phyloP scores from a whole-genome alignment of 2,113 vertebrate species.

The Poeciliopsis prolifica region DNA sequence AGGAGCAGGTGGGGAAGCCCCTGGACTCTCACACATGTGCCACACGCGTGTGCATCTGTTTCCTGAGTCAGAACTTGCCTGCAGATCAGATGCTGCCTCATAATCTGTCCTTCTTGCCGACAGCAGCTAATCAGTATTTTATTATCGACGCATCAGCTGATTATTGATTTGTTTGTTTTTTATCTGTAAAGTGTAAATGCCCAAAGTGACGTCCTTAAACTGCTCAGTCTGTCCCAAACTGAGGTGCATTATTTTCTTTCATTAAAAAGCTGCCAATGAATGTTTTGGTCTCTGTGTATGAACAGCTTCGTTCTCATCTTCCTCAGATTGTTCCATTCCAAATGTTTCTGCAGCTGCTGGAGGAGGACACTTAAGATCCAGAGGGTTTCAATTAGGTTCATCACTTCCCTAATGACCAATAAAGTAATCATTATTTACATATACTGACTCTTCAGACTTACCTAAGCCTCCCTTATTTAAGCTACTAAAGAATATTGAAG shows the following conservation, averaged over 20 bases:
- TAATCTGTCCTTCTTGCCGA: background rate
- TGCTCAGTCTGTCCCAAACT: slow-evolving; percentile 3
- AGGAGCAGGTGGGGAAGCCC: background rate
- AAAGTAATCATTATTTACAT: no score
- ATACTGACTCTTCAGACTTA: no score
- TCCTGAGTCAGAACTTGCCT: background rate
- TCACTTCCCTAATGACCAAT: no score
- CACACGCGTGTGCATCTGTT: no score
- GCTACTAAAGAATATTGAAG: background rate
- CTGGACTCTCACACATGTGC: background rate
- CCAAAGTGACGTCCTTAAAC: background rate
- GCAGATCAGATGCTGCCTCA: background rate
- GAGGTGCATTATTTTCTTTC: background rate
- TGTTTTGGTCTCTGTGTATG: background rate
- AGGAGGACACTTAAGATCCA: background rate
- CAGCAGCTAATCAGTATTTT: slow-evolving; percentile 1
- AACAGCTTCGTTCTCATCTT: background rate
- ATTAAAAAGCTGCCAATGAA: slow-evolving; percentile 6
- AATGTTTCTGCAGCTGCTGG: background rate
- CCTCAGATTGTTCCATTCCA: no score
- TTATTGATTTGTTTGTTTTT: background rate
- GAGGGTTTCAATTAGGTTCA: no score
- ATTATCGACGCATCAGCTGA: background rate
- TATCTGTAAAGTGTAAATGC: background rate
- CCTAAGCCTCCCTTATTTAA: background rate